Evolutionary conservation across 2,797 vertebrate genomes (phyloP).

Genomic region (Carcharodon carcharias): DNA sequence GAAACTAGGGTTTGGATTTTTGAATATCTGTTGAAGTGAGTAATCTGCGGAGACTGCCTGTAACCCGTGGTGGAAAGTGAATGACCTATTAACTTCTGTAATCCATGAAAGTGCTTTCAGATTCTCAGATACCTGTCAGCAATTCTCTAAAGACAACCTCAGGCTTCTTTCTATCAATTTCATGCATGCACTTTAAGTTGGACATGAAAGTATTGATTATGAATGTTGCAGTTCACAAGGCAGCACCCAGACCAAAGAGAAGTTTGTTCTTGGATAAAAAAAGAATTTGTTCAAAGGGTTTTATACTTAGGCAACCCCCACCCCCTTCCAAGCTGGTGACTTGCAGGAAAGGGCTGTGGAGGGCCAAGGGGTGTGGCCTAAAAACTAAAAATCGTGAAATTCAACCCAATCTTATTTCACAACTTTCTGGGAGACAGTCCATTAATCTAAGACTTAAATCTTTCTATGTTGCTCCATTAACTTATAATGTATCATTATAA

Average conservation of each 20-base stretch:
- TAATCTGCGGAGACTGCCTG: background rate
- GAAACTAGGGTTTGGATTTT: background rate
- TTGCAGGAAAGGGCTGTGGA: too few relatives aligned
- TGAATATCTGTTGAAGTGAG: background rate
- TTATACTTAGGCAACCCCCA: background rate
- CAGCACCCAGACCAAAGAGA: background rate
- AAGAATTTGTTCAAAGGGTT: background rate
- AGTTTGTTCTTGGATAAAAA: background rate
- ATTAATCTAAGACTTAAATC: background rate
- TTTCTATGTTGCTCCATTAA: background rate
- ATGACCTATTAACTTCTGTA: conserved; percentile 14
- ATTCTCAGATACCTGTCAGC: background rate
- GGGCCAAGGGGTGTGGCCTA: background rate
- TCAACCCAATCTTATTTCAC: background rate
- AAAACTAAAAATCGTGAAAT: background rate
- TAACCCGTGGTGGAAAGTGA: background rate
- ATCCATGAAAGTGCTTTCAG: conserved; percentile 23
- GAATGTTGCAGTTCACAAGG: background rate
- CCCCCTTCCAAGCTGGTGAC: too few relatives aligned
- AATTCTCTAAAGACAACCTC: background rate
- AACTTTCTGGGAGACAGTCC: background rate
- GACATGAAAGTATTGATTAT: background rate
- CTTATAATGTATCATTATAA: background rate
- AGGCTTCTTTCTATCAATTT: background rate
- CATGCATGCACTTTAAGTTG: background rate